Percentiles rank a stretch among this genome's conserved stretches.
Evolutionary conservation across 2,888 invertebrate species (phyloP).

Genomic region (Elysia crispata): DNA sequence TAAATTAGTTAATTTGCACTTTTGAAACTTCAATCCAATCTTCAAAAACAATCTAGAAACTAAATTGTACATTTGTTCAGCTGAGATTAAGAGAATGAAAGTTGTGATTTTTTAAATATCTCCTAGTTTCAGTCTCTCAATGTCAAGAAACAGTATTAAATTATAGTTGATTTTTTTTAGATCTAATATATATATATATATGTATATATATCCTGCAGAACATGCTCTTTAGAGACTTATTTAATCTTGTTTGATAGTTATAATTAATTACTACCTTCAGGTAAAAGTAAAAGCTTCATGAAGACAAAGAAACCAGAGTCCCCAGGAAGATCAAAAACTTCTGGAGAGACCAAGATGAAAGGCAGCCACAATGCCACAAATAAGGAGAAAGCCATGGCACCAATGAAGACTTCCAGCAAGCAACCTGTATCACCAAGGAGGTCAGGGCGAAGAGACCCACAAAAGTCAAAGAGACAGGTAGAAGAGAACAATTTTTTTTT

Average conservation of each 20-base stretch:
- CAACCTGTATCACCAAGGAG: constrained; percentile 10
- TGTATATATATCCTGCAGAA: background rate
- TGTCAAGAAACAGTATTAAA: background rate
- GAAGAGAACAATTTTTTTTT: background rate
- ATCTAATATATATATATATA: too few relatives aligned
- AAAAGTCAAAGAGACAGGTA: constrained; percentile 37
- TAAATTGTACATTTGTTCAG: too few relatives aligned
- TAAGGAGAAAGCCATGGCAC: constrained; percentile 16
- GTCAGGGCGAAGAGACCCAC: constrained; percentile 15
- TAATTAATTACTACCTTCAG: constrained; percentile 49
- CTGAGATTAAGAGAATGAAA: too few relatives aligned
- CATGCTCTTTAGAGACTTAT: background rate
- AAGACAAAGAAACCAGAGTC: constrained; percentile 62
- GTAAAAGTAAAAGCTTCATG: constrained; percentile 63
- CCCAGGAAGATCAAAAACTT: constrained; percentile 40
- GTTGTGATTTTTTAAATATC: too few relatives aligned
- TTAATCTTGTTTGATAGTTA: background rate
- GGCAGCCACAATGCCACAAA: constrained; percentile 22
- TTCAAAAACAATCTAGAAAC: too few relatives aligned
- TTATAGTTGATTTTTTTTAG: too few relatives aligned
- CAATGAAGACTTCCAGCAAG: background rate
- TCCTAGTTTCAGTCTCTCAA: too few relatives aligned
- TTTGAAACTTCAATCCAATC: too few relatives aligned
- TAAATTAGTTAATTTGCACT: too few relatives aligned
- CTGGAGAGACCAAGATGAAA: background rate